A percentile compares a stretch with the other conserved stretches of the same genome.
Evolutionary conservation across 2,888 invertebrate genomes (phyloP).

Genomic region (Pollenia griseotomentosa): DNA sequence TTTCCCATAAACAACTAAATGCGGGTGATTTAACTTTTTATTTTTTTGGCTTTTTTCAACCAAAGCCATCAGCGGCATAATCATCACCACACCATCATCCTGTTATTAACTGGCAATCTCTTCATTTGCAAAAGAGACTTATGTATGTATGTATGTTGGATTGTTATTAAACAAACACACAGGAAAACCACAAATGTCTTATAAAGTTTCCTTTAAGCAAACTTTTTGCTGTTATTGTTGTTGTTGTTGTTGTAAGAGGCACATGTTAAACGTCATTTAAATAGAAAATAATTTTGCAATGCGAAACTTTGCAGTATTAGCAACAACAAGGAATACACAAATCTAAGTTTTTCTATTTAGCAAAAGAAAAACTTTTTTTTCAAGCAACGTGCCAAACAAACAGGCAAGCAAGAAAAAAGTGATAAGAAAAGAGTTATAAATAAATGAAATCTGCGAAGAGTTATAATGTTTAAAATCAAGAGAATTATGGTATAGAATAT

Average conservation of each 20-base stretch:
- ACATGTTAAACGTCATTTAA: conserved; percentile 73
- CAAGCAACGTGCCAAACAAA: conserved; percentile 69
- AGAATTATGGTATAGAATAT: neutral
- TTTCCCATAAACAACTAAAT: conserved; percentile 64
- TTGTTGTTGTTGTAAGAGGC: conserved; percentile 62
- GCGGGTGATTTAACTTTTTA: conserved; percentile 63
- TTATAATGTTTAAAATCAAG: no score
- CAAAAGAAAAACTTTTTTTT: conserved; percentile 68
- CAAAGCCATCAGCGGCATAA: conserved; percentile 49
- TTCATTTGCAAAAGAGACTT: conserved; percentile 49
- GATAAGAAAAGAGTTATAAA: conserved; percentile 12
- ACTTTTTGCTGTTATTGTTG: conserved; percentile 37
- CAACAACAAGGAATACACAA: conserved; percentile 28
- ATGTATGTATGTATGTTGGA: neutral
- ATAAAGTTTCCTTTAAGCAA: conserved; percentile 69
- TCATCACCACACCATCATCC: conserved; percentile 69
- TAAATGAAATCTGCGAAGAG: neutral
- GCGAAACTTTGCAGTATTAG: conserved; percentile 73
- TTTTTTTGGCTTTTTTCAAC: conserved; percentile 11
- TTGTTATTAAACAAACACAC: conserved; percentile 49
- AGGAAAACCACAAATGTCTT: conserved; percentile 73
- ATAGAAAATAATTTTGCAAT: conserved; percentile 71
- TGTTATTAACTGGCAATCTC: conserved; percentile 73
- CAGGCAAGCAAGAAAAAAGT: conserved; percentile 47
- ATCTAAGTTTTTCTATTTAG: conserved; percentile 72